Base-by-base conservation (phyloP, 2,797 vertebrate genomes). In the Chrosomus eos region DNA sequence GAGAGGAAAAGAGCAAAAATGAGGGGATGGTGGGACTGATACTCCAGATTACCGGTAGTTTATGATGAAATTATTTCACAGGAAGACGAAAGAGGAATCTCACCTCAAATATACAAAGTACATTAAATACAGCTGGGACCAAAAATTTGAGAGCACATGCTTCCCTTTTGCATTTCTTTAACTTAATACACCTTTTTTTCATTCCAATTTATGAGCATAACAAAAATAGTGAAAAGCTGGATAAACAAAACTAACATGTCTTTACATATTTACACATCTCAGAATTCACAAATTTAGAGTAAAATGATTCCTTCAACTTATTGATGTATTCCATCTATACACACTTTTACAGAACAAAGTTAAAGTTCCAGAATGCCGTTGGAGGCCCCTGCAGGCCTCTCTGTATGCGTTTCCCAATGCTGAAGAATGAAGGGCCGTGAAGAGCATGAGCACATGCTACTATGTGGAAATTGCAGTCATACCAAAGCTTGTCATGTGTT, bases 321-420 rank as follows among this genome's bases (percentile, higher is more conserved):
- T 36, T 26, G 5, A 28, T 26, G 2, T 60, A 62, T 62, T 64
- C 13, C 5, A 64, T 64, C 62, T 31, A 31, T 5, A 45, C 28
- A 28, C 13, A 18, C 9, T 28, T 81, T 31, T 45, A 55, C n/a
- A 60, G 11, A 51, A 71, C 33, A 71, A 71, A 36, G n/a, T 45
- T 38, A 53, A 53, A 68, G 13, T 55, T 48, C 64, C 18, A 81
- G 36, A 64, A 36, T 75, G 36, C 16, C 0, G 33, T 51, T 70
- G 28, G 26, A 64, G 76, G 81, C 45, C 60, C 48, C 78, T 84
- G 26, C 36, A 62, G 82, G 79, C 80, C 26, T 51, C 71, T 43
- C n/a, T 67, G 28, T 85, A 45, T 86, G 68, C 68, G 82, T 73
- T 60, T 23, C 7, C 28, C 84, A 84, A 86, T 78, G 73, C 53